Evolutionary conservation across 1,140 invertebrate species (phyloP), one percentile per base, ranked within the genome.

Genomic region (Drosophila insularis): DNA sequence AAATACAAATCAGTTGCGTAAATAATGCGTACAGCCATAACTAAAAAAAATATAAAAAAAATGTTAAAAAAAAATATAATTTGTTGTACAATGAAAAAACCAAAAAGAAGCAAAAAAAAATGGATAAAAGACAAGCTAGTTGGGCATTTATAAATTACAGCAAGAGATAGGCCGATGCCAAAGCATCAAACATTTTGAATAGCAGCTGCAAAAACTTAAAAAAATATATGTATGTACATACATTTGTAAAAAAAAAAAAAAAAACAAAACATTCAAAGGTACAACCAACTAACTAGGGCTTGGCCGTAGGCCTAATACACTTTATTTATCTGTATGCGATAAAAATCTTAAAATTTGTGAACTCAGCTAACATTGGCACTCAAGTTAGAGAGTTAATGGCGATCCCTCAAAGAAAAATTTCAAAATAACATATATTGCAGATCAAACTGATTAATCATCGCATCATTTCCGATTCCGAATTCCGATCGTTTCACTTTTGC

Each of bases 1-100:
- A 89, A 89, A 89, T 80, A 89, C 80, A 78, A 89, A 89, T 89
- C 84, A 89, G 84, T 89, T 89, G 84, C 77, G 84, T 89, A 89
- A 89, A 89, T 89, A 89, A 89, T 89, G 84, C 84, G 84, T 89
- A 78, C 82, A 79, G 76, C 31, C 27, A 61, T 23, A 13, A 2
- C 43, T 54, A 63, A 66, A 11, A 21, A 59, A n/a, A n/a, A n/a
- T n/a, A n/a, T n/a, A n/a, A n/a, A 60, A 68, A 59, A 37, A 35
- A 35, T 35, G 8, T 35, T 10, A 10, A 35, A 35, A 50, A 56
- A 39, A 40, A 61, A 46, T 50, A 46, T 50, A 21, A 27, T n/a
- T 53, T 19, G 11, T 11, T 23, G 13, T 23, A 53, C 19, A 40
- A 67, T 19, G 23, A 66, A 40, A 56, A 55, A 62, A 63, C 32